These are phyloP conservation scores for Crypturellus undulatus DNA, from an alignment of 2,113 vertebrate genomes.

Conservation along the genomic window DNA sequence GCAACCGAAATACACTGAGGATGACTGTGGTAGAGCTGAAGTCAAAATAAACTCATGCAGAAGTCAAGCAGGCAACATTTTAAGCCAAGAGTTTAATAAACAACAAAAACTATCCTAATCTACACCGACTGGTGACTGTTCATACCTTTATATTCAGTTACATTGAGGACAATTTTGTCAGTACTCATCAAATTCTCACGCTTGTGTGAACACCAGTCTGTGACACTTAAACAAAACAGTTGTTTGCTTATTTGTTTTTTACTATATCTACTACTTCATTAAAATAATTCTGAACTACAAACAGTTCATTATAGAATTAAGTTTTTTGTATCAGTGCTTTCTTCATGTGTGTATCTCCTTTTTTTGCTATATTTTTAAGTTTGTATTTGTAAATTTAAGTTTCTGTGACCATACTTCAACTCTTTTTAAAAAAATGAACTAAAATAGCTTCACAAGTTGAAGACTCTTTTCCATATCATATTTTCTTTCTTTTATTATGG, in stretches of 20 bases:
- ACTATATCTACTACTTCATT: neutral
- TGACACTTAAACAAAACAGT: neutral
- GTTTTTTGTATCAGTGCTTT: neutral
- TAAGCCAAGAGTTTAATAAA: neutral
- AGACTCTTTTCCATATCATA: neutral
- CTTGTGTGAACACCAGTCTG: neutral
- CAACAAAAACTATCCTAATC: neutral
- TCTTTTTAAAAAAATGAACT: neutral
- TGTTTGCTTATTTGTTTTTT: neutral
- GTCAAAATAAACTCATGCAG: neutral
- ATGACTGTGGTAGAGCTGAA: neutral
- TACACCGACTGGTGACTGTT: neutral
- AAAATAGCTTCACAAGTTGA: neutral
- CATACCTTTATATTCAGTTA: neutral
- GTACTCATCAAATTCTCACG: neutral
- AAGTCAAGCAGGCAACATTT: neutral
- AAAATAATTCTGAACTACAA: neutral
- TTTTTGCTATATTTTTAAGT: neutral
- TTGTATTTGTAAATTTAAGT: neutral
- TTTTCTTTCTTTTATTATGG: neutral
- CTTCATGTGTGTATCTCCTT: neutral
- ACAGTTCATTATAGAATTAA: neutral
- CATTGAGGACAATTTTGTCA: neutral
- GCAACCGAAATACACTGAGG: neutral
- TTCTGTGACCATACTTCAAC: neutral